Conservation (phyloP, 2,888 invertebrate species). For the Gerosis bhagava region DNA sequence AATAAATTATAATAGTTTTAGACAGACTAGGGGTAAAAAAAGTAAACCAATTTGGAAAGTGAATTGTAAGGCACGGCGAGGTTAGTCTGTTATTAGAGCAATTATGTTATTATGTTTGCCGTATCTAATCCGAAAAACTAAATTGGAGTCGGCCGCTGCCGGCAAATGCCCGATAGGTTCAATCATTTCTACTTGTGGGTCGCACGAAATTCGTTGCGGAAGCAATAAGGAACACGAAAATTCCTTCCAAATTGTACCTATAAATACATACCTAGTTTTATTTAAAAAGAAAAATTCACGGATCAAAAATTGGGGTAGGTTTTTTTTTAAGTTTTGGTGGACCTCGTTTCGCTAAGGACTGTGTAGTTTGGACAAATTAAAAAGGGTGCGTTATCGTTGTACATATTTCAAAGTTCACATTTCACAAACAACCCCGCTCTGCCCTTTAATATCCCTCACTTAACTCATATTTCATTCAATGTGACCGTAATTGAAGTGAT, state of each 20-base stretch:
- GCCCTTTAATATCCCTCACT: constrained; percentile 81
- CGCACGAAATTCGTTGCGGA: constrained; percentile 82
- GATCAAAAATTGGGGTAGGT: constrained; percentile 44
- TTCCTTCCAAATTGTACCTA: constrained; percentile 69
- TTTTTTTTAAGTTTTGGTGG: constrained; percentile 45
- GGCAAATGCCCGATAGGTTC: constrained; percentile 78
- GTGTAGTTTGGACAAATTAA: constrained; percentile 78
- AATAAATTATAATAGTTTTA: constrained; percentile 82
- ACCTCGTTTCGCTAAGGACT: constrained; percentile 69
- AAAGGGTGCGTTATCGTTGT: constrained; percentile 72
- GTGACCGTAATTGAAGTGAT: constrained; percentile 79
- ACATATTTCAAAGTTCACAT: constrained; percentile 78
- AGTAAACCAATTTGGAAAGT: constrained; percentile 82
- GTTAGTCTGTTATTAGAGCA: constrained; percentile 78
- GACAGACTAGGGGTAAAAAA: constrained; percentile 73
- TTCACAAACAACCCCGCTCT: constrained; percentile 72
- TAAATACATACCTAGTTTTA: constrained; percentile 50
- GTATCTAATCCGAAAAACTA: constrained; percentile 82
- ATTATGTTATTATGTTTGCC: constrained; percentile 82
- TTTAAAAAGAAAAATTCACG: constrained; percentile 52
- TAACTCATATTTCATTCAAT: constrained; percentile 80
- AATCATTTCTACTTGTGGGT: constrained; percentile 77
- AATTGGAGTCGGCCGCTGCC: constrained; percentile 80
- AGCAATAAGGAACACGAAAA: constrained; percentile 81
- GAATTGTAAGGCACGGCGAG: constrained; percentile 79